Evolutionary conservation across 2,113 vertebrate genomes (phyloP), one percentile per base, ranked within the genome.

Genomic region (Falco punctatus): DNA sequence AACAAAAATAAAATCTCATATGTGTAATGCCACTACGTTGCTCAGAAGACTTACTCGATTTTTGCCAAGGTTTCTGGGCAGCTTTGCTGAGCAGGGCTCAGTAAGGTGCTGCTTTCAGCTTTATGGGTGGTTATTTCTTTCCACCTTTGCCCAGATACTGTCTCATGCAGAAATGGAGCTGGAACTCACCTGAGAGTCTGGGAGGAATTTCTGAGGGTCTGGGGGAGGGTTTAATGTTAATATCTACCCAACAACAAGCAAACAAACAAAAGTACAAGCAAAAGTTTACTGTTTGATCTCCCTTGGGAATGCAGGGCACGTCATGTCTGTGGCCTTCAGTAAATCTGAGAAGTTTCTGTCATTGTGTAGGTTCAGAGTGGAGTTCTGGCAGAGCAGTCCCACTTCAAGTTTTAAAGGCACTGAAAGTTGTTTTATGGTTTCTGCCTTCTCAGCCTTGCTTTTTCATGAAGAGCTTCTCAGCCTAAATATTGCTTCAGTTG

Each of bases 231-330:
- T 65, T 73, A 12, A 5, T 44, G 10, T 38, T 75, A 3, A 10
- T 42, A 1, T 8, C 2, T n/a, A 19, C 18, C 14, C 16, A 32
- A 3, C 8, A 28, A 3, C 9, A 22, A 23, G 9, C 1, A 9
- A 49, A 14, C 5, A 16, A 51, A 24, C 6, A 21, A 22, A 59
- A 75, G 42, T 2, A 0, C 35, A n/a, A 69, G 13, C 2, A 15
- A 5, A 38, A 57, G 3, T 20, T 1, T 22, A 0, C 10, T 27
- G 4, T 46, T 3, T 23, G 2, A 1, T 55, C 6, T 82, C 9
- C 5, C 11, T 38, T 21, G 20, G 26, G 52, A 72, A 0, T 0
- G 3, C 4, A 5, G 18, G 16, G 21, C 13, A 10, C 0, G 0
- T 17, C 4, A 0, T n/a, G 10, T 46, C 19, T 20, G 13, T 30